These are phyloP conservation scores for Tupaia chinensis DNA, from an alignment of 2,113 vertebrate genomes.

Conservation along the genomic window DNA sequence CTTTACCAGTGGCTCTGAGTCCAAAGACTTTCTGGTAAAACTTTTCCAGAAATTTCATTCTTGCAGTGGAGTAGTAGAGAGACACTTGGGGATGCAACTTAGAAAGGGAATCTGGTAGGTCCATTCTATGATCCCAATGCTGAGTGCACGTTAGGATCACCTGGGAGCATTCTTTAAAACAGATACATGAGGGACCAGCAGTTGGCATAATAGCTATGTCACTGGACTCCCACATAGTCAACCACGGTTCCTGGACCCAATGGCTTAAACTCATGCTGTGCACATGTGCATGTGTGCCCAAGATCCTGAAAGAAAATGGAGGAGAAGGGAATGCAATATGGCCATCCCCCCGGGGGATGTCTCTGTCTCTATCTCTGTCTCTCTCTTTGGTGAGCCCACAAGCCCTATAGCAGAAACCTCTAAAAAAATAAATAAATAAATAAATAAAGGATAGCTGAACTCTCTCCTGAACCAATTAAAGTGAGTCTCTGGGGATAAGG, in stretches of 20 bases:
- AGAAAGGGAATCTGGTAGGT: not conserved
- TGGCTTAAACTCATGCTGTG: no score
- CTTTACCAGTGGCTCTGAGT: not conserved
- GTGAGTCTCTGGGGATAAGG: not conserved
- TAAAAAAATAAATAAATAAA: no score
- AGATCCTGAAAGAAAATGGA: no score
- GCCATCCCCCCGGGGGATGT: no score
- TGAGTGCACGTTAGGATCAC: not conserved
- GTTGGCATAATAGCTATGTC: no score
- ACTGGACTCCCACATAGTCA: no score
- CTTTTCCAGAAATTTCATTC: not conserved
- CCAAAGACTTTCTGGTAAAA: not conserved
- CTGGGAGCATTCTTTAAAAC: not conserved
- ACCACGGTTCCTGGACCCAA: no score
- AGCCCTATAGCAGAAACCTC: no score
- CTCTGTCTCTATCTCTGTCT: no score
- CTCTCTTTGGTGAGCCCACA: no score
- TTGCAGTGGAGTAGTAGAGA: not conserved
- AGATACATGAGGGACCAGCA: not conserved
- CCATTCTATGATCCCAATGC: not conserved
- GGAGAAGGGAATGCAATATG: no score
- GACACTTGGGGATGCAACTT: not conserved
- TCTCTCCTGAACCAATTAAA: not conserved
- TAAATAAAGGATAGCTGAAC: not conserved
- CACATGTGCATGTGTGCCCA: no score